Evolutionary conservation across 2,113 vertebrate genomes (phyloP).

Genomic region (Boulengerochromis microlepis): DNA sequence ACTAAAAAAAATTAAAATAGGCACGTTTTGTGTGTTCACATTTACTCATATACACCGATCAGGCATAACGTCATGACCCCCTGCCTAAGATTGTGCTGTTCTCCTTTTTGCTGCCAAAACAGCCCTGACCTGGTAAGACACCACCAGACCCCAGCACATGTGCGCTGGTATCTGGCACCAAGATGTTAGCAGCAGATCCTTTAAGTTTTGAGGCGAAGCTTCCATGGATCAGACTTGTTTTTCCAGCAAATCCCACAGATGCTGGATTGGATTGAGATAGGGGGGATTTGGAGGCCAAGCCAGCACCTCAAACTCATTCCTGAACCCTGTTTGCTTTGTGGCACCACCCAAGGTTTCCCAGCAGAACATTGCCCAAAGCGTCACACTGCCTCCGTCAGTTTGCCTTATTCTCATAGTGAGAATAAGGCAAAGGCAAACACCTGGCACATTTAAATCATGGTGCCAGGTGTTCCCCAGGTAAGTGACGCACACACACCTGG

Average conservation of each 20-base stretch:
- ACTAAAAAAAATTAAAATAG: not conserved
- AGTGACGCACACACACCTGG: not conserved
- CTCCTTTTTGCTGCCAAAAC: not conserved
- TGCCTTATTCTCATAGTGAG: not conserved
- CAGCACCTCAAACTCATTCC: not conserved
- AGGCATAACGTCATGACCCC: not conserved
- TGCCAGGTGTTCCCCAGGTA: not conserved
- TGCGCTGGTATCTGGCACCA: not conserved
- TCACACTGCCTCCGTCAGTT: not conserved
- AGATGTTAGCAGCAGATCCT: not conserved
- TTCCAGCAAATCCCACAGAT: not conserved
- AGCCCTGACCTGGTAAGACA: not conserved
- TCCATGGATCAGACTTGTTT: not conserved
- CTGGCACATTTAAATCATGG: not conserved
- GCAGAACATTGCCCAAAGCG: not conserved
- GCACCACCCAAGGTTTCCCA: not conserved
- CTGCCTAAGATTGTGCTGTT: not conserved
- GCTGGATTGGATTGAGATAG: not conserved
- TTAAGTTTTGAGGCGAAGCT: not conserved
- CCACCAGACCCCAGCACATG: not conserved
- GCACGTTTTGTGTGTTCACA: not conserved
- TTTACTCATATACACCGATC: rapidly evolving
- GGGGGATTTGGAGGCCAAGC: not conserved
- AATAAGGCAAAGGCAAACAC: not conserved
- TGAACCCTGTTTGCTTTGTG: not conserved